Evolutionary conservation across 1,140 invertebrate genomes (phyloP), one percentile per base, ranked within the genome.

Genomic region (Achatina immaculata): DNA sequence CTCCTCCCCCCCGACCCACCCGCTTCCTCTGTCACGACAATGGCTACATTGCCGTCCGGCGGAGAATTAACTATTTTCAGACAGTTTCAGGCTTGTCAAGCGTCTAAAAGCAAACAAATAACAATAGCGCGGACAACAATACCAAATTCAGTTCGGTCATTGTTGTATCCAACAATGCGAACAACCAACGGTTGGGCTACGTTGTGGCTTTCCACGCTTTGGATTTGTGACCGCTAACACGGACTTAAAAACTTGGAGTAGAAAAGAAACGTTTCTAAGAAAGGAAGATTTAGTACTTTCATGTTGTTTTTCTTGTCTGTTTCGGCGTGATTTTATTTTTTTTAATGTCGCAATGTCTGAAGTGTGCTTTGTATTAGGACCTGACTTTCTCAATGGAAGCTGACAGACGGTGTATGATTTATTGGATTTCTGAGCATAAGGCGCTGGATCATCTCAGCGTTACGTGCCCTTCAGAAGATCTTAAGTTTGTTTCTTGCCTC

Each of bases 371-470:
- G 45, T 55, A n/a, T 9, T 58, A 34, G 31, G 45, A 48, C n/a
- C 34, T 75, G 40, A 7, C 45, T 34, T 31, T 58, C n/a, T 24
- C 51, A 19, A 58, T 58, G 14, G 36, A 3, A 21, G 45, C 36
- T 75, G 51, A 75, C 73, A 55, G 31, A 1, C 45, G 21, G 16
- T 38, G 16, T 75, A 75, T 75, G 48, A 75, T 75, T 75, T 75
- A 75, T 75, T 58, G 73, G n/a, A 75, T 51, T 58, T 4, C 40
- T 48, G 24, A 1, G 34, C 45, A 42, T 6, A 3, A 2, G 21
- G 73, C 34, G 36, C 48, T 55, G 73, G 45, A 75, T 75, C 73
- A 75, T 75, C 48, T 55, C 21, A 58, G 73, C 73, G 55, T 58
- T 75, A 75, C 69, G 36, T 72, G 31, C 69, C 69, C 38, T 43